phyloP scores from a whole-genome alignment of 2,797 vertebrate genomes.

The Eremophila alpestris region DNA sequence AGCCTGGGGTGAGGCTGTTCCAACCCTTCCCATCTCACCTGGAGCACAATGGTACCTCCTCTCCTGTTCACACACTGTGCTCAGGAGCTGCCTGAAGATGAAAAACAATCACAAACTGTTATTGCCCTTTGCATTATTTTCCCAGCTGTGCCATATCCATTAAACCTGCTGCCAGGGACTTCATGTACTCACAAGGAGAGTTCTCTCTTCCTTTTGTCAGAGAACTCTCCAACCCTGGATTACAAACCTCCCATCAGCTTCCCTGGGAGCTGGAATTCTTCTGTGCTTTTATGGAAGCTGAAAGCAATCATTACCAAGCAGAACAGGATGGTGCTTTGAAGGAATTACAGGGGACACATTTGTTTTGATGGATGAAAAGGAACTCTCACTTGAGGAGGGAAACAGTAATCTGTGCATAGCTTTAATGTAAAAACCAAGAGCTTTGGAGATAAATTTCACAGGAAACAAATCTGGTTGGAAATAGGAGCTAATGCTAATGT shows the following conservation, averaged over 20 bases:
- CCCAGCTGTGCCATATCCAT: background rate
- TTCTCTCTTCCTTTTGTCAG: background rate
- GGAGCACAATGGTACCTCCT: background rate
- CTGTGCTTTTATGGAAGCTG: background rate
- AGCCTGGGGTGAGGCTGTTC: background rate
- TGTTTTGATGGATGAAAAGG: background rate
- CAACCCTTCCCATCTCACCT: background rate
- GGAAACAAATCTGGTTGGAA: background rate
- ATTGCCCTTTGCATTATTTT: background rate
- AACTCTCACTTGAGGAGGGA: background rate
- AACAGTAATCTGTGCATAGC: background rate
- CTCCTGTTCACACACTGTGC: background rate
- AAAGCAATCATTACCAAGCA: background rate
- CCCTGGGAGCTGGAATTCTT: background rate
- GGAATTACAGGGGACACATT: background rate
- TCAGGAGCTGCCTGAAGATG: background rate
- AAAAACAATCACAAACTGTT: background rate
- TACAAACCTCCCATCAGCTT: background rate
- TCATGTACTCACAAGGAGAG: background rate
- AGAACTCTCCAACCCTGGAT: background rate
- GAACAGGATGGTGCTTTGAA: background rate
- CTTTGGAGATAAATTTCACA: background rate
- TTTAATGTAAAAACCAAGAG: background rate
- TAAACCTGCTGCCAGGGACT: background rate
- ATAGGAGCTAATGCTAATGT: background rate